Conservation (phyloP, 2,113 vertebrate species). For the Salvator merianae region DNA sequence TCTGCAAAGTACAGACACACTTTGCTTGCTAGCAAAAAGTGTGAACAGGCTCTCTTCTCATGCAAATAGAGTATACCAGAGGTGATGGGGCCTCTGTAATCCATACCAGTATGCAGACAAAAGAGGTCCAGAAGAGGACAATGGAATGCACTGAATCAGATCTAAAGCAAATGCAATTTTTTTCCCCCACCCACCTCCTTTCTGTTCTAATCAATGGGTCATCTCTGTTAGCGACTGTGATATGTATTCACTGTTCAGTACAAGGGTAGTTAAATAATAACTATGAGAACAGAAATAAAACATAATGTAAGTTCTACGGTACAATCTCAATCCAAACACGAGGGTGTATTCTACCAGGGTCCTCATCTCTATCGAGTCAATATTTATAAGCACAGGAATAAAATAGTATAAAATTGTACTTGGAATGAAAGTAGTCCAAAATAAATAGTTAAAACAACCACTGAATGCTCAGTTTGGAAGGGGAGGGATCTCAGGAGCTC, state of each 20-base stretch:
- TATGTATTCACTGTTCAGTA: neutral
- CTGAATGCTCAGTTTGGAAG: neutral
- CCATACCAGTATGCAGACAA: too few species aligned
- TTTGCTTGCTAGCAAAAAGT: too few species aligned
- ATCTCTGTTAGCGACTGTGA: neutral
- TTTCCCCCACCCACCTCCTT: too few species aligned
- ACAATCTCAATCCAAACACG: neutral
- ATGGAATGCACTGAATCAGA: too few species aligned
- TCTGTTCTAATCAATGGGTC: too few species aligned
- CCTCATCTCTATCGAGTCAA: neutral
- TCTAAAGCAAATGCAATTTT: too few species aligned
- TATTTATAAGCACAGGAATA: neutral
- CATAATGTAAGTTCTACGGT: neutral
- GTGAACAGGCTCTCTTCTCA: too few species aligned
- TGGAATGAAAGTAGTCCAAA: neutral
- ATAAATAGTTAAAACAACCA: neutral
- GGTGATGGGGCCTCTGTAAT: too few species aligned
- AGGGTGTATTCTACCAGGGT: neutral
- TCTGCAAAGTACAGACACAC: too few species aligned
- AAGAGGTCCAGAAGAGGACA: too few species aligned
- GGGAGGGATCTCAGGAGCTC: neutral
- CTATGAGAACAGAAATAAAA: neutral
- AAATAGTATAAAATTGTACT: neutral
- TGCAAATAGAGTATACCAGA: too few species aligned
- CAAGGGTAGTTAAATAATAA: neutral